Conservation (phyloP, 2,113 vertebrate genomes). For the Plestiodon gilberti region DNA sequence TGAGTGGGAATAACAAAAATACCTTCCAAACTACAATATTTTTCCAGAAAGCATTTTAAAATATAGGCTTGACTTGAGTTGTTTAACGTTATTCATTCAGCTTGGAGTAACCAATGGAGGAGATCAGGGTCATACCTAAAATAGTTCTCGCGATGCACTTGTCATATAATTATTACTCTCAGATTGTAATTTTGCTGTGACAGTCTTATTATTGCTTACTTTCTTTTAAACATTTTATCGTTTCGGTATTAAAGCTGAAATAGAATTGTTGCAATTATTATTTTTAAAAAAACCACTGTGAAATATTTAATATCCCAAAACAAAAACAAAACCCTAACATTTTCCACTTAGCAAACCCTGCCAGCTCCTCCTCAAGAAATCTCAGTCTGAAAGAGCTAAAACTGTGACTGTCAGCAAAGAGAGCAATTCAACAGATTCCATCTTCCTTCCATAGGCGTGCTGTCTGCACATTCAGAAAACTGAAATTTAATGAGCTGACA, state of each 20-base stretch:
- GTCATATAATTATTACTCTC: background rate
- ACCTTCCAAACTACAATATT: background rate
- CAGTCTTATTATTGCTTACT: background rate
- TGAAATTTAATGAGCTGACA: conserved; percentile 22
- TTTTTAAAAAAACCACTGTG: background rate
- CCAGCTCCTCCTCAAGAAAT: conserved; percentile 33
- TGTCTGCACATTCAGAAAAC: conserved; percentile 40
- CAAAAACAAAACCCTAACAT: background rate
- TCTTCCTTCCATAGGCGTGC: background rate
- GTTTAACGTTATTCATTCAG: background rate
- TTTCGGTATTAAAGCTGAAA: background rate
- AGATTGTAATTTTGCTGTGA: background rate
- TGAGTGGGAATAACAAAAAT: background rate
- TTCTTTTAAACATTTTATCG: background rate
- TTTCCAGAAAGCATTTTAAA: background rate
- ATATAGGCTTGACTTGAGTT: background rate
- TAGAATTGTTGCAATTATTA: background rate
- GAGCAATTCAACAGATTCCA: conserved; percentile 18
- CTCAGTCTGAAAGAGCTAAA: background rate
- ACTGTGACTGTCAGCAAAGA: conserved; percentile 6
- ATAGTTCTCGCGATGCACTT: background rate
- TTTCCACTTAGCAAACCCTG: conserved; percentile 20
- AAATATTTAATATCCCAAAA: background rate
- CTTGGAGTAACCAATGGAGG: background rate
- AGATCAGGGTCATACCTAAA: background rate